Percentiles rank a stretch among this genome's conserved stretches.
phyloP scores from a whole-genome alignment of 1,140 invertebrate genomes.

The Drosophila kanapiae region DNA sequence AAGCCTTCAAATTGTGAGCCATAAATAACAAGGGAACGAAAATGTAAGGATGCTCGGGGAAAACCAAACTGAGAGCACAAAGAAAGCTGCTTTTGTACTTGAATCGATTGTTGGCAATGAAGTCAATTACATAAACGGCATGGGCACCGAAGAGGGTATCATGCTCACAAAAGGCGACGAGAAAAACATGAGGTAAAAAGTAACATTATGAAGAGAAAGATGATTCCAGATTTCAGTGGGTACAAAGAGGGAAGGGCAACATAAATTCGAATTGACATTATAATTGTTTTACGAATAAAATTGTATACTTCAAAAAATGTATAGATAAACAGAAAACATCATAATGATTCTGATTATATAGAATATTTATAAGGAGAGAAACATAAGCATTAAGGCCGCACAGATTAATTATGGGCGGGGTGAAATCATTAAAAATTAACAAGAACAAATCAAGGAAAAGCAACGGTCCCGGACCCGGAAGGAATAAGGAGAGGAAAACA shows the following conservation, averaged over 20 bases:
- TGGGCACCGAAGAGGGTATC: background rate
- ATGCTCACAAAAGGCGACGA: background rate
- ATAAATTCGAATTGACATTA: no score
- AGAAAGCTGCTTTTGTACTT: slow-evolving; percentile 42
- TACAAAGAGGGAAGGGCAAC: background rate
- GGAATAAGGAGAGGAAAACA: background rate
- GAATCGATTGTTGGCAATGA: slow-evolving; percentile 63
- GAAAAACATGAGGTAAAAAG: slow-evolving; percentile 20
- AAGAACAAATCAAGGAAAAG: background rate
- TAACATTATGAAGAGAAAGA: background rate
- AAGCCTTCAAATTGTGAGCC: slow-evolving; percentile 54
- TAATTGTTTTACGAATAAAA: no score
- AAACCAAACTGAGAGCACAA: slow-evolving; percentile 19
- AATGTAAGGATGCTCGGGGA: slow-evolving; percentile 19
- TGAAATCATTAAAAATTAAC: background rate
- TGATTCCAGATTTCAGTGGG: background rate
- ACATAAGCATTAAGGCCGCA: background rate
- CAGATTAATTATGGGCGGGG: background rate
- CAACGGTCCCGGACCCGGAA: background rate
- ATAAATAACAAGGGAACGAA: slow-evolving; percentile 31
- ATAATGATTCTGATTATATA: no score
- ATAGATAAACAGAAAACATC: no score
- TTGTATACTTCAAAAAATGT: no score
- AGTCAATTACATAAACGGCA: slow-evolving; percentile 62
- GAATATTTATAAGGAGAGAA: no score